phyloP scores from a whole-genome alignment of 1,140 invertebrate genomes.

The Micrasema minimum region DNA sequence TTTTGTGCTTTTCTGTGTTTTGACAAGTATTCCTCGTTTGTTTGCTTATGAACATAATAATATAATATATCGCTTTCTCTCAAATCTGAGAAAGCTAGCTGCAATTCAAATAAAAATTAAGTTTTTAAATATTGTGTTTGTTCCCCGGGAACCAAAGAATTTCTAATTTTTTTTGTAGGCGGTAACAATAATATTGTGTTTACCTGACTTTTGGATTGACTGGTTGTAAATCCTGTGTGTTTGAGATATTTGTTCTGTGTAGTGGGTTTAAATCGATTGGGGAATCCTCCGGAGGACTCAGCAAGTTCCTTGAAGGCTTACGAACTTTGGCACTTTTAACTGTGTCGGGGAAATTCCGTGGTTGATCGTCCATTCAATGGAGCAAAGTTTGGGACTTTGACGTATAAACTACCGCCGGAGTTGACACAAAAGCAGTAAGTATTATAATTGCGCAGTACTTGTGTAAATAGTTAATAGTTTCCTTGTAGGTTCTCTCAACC shows the following conservation, averaged over 20 bases:
- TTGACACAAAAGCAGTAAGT: conserved; percentile 39
- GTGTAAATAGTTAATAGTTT: conserved; percentile 20
- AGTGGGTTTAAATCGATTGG: conserved; percentile 21
- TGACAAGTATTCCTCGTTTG: conserved; percentile 34
- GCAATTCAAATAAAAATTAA: neutral
- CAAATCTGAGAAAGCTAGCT: neutral
- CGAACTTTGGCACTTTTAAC: conserved; percentile 40
- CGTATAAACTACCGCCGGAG: conserved; percentile 32
- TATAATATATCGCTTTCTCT: too few species aligned
- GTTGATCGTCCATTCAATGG: conserved; percentile 33
- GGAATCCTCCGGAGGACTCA: conserved; percentile 4
- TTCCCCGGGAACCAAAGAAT: neutral
- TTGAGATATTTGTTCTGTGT: conserved; percentile 9
- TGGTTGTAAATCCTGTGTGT: neutral
- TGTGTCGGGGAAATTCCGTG: conserved; percentile 35
- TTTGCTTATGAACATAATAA: conserved; percentile 28
- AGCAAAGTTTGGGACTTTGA: conserved; percentile 37
- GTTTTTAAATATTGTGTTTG: neutral
- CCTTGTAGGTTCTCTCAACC: neutral
- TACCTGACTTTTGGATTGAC: neutral
- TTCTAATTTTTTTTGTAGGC: conserved; percentile 2
- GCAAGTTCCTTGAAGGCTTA: conserved; percentile 8
- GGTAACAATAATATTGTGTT: neutral
- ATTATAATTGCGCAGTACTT: conserved; percentile 39
- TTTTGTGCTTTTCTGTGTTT: conserved; percentile 36